Base-by-base conservation (phyloP, 2,888 invertebrate species). In the Ecdyonurus torrentis region DNA sequence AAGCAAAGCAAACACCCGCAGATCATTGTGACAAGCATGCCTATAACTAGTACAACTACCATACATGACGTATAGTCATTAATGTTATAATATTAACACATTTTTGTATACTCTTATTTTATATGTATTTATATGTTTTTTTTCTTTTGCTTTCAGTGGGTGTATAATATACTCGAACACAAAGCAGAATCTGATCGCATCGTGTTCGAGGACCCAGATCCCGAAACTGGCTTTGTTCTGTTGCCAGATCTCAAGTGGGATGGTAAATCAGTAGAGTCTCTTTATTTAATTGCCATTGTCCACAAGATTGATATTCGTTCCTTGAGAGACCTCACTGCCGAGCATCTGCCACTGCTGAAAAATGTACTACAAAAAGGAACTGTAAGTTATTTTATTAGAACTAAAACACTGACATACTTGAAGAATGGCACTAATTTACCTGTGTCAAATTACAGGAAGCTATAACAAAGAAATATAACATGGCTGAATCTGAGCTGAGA, bases 241-340 rank as follows among this genome's bases (percentile, higher is more conserved):
- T 71, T 95, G 1, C 95, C 94, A 0, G 99, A 99, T 76, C 78
- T 97, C 63, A 99, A 99, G 75, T 99, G 99, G 98, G 90, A 96
- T 75, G 90, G 91, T 18, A 74, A 81, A 58, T 76, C 78, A 59
- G 67, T 84, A 20, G 89, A 91, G 70, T 87, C 87, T 0, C 75
- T 99, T 18, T 94, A 98, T 73, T 75, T 92, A 5, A 76, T 94
- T 63, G 97, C 91, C 0, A 84, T 99, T 64, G 80, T 86, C 0
- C 82, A 86, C 67, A 79, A 82, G 66, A 83, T 79, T 67, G 84
- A 81, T 60, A 81, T 99, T 3, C 87, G 85, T 73, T 93, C 92
- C 0, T 70, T 99, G 50, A 79, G 99, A 69, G 94, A 96, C 73
- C 79, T 99, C 63, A 85, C 83, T 63, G 79, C 70, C 0, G 78